Evolutionary conservation across 2,797 vertebrate genomes (phyloP), one percentile per base, ranked within the genome.

Genomic region (Philypnodon macrostomus): DNA sequence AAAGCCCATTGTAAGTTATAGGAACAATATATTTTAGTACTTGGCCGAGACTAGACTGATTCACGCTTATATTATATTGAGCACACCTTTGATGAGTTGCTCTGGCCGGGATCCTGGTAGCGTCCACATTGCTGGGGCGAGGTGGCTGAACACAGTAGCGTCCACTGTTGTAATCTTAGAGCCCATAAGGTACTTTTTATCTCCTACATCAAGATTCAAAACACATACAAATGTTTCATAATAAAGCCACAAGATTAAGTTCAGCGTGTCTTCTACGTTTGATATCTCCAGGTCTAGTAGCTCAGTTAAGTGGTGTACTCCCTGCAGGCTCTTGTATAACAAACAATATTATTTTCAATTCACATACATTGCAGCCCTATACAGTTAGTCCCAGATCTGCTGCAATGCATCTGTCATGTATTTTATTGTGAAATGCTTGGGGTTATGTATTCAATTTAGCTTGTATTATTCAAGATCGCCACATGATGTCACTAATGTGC

Each of bases 121-220:
- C 0, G 93, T 96, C 96, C 96, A 99, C 96, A 99, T 99, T 24
- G 95, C 95, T 34, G 97, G 95, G 15, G 96, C 95, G 59, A 99
- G 87, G 75, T 98, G 95, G 47, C 96, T 93, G 47, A 99, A 99
- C 42, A 99, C 92, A 4, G 95, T 91, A 50, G 96, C 96, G 4
- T 99, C 96, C 2, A 98, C 92, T 2, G 94, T 90, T 12, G 96
- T 95, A 59, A 96, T 83, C 12, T 86, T 91, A 35, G 94, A 89
- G 66, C 96, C 96, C 96, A 99, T 98, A 16, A 99, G 85, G 80
- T 94, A 99, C 63, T 98, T 98, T 78, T 98, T 98, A 79, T 98
- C 91, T 67, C 96, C 96, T 99, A 29, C 19, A 3, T 48, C 57
- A 80, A 4, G 31, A 40, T 32, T 11, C 38, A 17, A 59, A 1